Base-by-base conservation (phyloP, 2,888 invertebrate species). In the Steinernema hermaphroditum region DNA sequence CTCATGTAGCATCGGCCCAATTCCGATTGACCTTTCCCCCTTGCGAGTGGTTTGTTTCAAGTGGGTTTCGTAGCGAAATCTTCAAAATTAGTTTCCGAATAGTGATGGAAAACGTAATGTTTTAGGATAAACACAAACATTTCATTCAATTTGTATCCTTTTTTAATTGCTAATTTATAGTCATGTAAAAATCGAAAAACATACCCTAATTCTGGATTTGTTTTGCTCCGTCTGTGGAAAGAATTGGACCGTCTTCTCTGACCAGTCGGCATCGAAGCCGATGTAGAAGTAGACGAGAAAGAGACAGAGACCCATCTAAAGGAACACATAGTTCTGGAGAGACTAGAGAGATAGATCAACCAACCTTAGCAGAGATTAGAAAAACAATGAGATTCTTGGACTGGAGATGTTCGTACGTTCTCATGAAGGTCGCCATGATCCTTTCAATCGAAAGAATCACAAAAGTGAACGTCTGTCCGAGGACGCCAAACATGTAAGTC, bases 211-310 rank as follows among this genome's bases (percentile, higher is more conserved):
- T 29, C 62, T 22, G 1, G 22, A 16, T 12, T 32, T 29, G 32
- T 62, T 62, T 4, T 62, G 32, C 27, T 54, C 29, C 27, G 9
- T 62, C 29, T 32, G 29, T 8, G 32, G 62, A 6, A 14, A 62
- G 32, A 27, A 62, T 16, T 62, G 29, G 2, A 62, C 32, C 4
- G 62, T 32, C 32, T 12, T 12, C 6, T 8, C 32, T 1, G 62
- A 32, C 62, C 62, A 62, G n/a, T 62, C 62, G 2, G 62, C 62
- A 32, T 62, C 62, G 62, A n/a, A 62, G 4, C 62, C 62, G 16
- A 62, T 32, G 32, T 62, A 62, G 29, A 62, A 12, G 29, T 32
- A 62, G 29, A 29, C 62, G 29, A 62, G 16, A 6, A 54, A 54
- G 54, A 54, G 6, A 27, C 54, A 54, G 16, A 46, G 46, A 19